Percentiles rank a stretch among this genome's conserved stretches.
Conservation (phyloP, 2,797 vertebrate genomes). For the Takifugu rubripes region DNA sequence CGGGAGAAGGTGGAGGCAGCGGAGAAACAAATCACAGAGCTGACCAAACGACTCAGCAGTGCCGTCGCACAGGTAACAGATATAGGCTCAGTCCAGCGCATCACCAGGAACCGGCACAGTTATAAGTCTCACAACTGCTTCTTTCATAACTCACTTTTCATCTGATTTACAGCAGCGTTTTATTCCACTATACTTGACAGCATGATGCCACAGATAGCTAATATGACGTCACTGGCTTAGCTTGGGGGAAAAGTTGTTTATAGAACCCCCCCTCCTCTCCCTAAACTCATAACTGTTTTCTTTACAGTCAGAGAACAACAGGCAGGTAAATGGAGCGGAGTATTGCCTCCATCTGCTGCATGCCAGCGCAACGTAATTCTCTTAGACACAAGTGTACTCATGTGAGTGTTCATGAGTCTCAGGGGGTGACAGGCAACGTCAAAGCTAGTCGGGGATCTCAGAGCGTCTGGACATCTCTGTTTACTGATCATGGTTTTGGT, state of each 20-base stretch:
- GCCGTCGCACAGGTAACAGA: conserved; percentile 81
- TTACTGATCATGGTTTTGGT: conserved; percentile 49
- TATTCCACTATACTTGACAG: conserved; percentile 44
- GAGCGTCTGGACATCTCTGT: conserved; percentile 59
- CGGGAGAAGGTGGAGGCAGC: conserved; percentile 77
- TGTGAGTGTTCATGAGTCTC: conserved; percentile 51
- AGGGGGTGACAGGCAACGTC: conserved; percentile 21
- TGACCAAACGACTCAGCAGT: conserved; percentile 82
- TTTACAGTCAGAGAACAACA: conserved; percentile 60
- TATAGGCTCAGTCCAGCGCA: conserved; percentile 39
- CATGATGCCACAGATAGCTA: conserved; percentile 48
- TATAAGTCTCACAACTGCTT: conserved; percentile 41
- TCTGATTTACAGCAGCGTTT: conserved; percentile 60
- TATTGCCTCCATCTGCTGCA: conserved; percentile 66
- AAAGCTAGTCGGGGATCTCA: conserved; percentile 46
- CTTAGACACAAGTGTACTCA: conserved; percentile 47
- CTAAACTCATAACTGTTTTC: conserved; percentile 56
- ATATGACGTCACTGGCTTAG: conserved; percentile 58
- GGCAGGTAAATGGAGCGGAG: conserved; percentile 65
- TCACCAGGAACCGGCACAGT: conserved; percentile 30
- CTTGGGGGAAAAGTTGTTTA: conserved; percentile 50
- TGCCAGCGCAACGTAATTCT: conserved; percentile 33
- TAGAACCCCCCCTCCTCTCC: conserved; percentile 35
- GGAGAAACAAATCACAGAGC: conserved; percentile 84
- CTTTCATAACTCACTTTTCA: conserved; percentile 46